Evolutionary conservation across 2,113 vertebrate species (phyloP), one percentile per base, ranked within the genome.

Genomic region (Brevimyrus niger): DNA sequence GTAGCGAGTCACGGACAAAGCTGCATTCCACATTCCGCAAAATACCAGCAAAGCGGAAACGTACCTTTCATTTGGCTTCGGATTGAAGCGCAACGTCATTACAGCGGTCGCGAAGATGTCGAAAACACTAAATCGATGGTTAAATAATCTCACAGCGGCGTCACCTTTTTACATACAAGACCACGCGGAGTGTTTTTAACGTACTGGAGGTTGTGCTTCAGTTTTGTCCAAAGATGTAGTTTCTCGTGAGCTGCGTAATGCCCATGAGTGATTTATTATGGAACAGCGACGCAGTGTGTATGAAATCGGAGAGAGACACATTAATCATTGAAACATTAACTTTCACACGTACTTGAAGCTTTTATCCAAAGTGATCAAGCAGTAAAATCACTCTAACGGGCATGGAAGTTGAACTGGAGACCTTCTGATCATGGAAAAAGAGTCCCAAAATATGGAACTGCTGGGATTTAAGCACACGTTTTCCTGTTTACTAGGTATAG

Each of bases 271-370:
- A 87, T 88, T 87, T 76, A 65, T 53, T 85, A 76, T 53, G 73
- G 85, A 87, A 90, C 90, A 92, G 90, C 90, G 92, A 92, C 91
- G 90, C 90, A 80, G 58, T 88, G 90, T 87, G 91, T 89, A 89
- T 44, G 19, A 89, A 27, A 69, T 42, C 21, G 21, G 82, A 1
- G 73, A 80, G 15, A 80, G 31, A 1, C 35, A 19, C 38, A 42
- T 38, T 42, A 80, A 42, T 38, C 73, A 80, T 17, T 42, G 31
- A 80, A 38, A 17, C 69, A 76, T 35, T 65, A 65, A 69, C 61
- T 69, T 65, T 31, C 11, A 4, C 61, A 31, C 31, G n/a, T 69
- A 13, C 61, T 27, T 13, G 3, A 69, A 31, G n/a, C 61, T 69
- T 69, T 69, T 69, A 69, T 69, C n/a, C 61, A 69, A 69, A 31